Conservation (phyloP, 2,113 vertebrate genomes). For the Burhinus oedicnemus region DNA sequence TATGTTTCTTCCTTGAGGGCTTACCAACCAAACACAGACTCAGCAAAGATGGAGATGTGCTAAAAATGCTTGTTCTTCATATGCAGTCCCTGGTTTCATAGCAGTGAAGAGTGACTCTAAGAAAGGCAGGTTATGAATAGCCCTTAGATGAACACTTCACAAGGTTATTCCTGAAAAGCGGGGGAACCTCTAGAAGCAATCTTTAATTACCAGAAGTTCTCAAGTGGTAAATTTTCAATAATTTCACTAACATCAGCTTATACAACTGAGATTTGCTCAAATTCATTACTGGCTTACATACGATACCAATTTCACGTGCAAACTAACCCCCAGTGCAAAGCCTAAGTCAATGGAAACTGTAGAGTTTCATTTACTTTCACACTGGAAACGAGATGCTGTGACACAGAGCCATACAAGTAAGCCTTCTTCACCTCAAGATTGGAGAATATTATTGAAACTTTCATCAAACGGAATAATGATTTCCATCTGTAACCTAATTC, state of each 20-base stretch:
- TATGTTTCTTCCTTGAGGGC: slow-evolving; percentile 50
- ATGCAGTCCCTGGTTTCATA: neutral
- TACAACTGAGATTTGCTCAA: slow-evolving; percentile 49
- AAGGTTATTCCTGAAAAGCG: slow-evolving; percentile 37
- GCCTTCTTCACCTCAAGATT: slow-evolving; percentile 51
- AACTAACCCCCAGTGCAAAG: slow-evolving; percentile 45
- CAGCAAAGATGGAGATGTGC: neutral
- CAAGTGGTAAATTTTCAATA: slow-evolving; percentile 60
- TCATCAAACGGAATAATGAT: slow-evolving; percentile 59
- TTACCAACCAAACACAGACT: slow-evolving; percentile 26
- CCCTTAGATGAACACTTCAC: neutral
- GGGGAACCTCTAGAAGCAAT: neutral
- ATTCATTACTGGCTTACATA: slow-evolving; percentile 35
- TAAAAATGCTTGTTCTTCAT: neutral
- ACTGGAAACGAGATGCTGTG: slow-evolving; percentile 27
- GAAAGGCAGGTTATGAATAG: neutral
- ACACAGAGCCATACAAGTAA: neutral
- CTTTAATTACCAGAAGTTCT: slow-evolving; percentile 64
- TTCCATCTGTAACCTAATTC: slow-evolving; percentile 61
- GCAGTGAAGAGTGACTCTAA: neutral
- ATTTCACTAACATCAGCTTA: slow-evolving; percentile 51
- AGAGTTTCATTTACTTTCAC: slow-evolving; percentile 52
- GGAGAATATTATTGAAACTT: slow-evolving; percentile 61
- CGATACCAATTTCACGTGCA: neutral
- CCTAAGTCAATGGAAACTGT: slow-evolving; percentile 21